Base-by-base conservation (phyloP, 2,113 vertebrate species). In the Fulica atra region DNA sequence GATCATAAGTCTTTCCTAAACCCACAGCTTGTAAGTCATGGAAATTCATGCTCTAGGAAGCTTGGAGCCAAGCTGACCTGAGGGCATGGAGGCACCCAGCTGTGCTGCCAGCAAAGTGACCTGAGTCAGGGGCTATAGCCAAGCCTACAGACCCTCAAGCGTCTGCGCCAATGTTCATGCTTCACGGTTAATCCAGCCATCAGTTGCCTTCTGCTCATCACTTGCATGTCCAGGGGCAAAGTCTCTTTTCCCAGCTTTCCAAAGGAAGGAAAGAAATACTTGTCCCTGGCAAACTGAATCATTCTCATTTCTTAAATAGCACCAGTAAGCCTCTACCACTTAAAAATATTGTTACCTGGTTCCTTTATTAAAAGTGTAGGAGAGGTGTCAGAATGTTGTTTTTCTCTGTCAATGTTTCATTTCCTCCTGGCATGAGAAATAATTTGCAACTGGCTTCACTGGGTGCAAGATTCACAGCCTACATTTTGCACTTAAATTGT, bases 11-110 rank as follows among this genome's bases (percentile, higher is more conserved):
- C 61, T 89, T 94, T 79, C 69, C 50, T 81, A 84, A 81, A 16
- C 44, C 46, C 48, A 76, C 23, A 79, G 77, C 65, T 87, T 81
- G 17, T 95, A 93, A 93, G 36, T 70, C 53, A 79, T 63, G 70
- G 86, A 96, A 93, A 80, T 79, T 93, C 77, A 51, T 51, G 28
- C 16, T 85, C 19, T 72, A 54, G 70, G 86, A 93, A 91, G 31
- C 50, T 35, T 84, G 77, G 73, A 93, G 77, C 77, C 91, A 94
- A 97, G 87, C 33, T 97, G 96, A 97, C 92, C 91, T 95, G 81
- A 94, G 88, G 89, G 87, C 91, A 93, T 5, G 7, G 77, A 96
- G 79, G 86, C 84, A 96, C 59, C 50, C 63, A 94, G 56, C 81
- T 95, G 69, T 63, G 88, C 88, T 96, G 81, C 85, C 92, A 97